Percentiles rank a stretch among this genome's conserved stretches.
Evolutionary conservation across 2,888 invertebrate genomes (phyloP).

Genomic region (Abrostola triplasia): DNA sequence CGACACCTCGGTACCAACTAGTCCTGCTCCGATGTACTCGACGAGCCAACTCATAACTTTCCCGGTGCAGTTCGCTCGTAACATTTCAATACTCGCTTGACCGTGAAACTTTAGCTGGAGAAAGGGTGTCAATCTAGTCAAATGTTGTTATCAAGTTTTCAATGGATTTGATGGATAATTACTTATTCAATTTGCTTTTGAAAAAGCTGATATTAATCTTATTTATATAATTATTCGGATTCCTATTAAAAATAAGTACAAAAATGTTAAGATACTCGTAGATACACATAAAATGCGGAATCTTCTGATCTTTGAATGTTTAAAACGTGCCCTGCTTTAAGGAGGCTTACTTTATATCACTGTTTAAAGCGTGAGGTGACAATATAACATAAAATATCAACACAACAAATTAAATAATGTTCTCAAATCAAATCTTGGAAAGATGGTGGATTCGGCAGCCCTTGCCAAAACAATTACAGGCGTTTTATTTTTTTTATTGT

Average conservation of each 20-base stretch:
- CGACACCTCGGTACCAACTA: slow-evolving; percentile 18
- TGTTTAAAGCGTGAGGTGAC: neutral
- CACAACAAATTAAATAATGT: too few species aligned
- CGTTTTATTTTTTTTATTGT: too few species aligned
- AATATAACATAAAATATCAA: too few species aligned
- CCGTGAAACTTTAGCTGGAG: slow-evolving; percentile 20
- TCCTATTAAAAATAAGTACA: slow-evolving; percentile 6
- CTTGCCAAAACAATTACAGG: too few species aligned
- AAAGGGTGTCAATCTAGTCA: slow-evolving; percentile 7
- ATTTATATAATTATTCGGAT: neutral
- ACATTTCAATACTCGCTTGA: slow-evolving; percentile 15
- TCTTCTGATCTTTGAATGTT: neutral
- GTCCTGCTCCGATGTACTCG: slow-evolving; percentile 8
- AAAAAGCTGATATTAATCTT: slow-evolving; percentile 13
- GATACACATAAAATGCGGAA: neutral
- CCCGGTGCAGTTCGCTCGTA: slow-evolving; percentile 18
- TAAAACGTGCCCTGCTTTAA: neutral
- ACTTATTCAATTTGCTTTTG: slow-evolving; percentile 12
- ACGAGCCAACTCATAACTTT: slow-evolving; percentile 38
- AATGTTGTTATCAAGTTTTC: slow-evolving; percentile 10
- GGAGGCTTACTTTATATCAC: neutral
- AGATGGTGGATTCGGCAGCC: too few species aligned
- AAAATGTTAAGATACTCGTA: slow-evolving; percentile 8
- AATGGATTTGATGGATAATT: slow-evolving; percentile 6
- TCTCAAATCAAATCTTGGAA: too few species aligned